Conservation (phyloP, 2,888 invertebrate species). For the Heteromurus nitidus region DNA sequence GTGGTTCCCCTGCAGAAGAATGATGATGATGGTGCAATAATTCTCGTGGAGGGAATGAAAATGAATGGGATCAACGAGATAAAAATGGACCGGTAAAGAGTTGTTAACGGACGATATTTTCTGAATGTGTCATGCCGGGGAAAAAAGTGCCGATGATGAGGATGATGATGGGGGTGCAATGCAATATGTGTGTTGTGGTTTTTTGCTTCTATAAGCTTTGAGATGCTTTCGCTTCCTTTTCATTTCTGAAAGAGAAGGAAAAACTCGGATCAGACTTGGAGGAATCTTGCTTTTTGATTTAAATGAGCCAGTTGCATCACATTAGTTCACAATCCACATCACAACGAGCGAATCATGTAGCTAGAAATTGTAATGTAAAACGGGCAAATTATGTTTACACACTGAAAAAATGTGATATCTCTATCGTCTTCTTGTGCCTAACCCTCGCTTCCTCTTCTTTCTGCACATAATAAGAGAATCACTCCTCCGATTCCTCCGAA, state of each 20-base stretch:
- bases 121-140: constrained; percentile 44
- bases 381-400: no score
- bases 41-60: constrained; percentile 42
- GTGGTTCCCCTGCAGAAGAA: background rate
- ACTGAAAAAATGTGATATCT: no score
- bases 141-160: constrained; percentile 43
- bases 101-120: constrained; percentile 54
- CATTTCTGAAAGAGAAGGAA: background rate
- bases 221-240: background rate
- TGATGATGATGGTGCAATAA: background rate
- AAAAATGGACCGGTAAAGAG: constrained; percentile 65
- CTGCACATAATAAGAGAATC: no score
- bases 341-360: no score
- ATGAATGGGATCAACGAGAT: constrained; percentile 64
- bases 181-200: background rate
- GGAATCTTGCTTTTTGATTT: no score
- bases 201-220: background rate
- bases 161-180: constrained; percentile 29
- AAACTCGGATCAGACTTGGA: background rate
- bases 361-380: no score
- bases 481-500: no score
- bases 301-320: no score
- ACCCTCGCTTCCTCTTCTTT: no score
- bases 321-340: no score
- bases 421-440: no score